Conservation (phyloP, 2,113 vertebrate genomes). For the Elachura formosa region DNA sequence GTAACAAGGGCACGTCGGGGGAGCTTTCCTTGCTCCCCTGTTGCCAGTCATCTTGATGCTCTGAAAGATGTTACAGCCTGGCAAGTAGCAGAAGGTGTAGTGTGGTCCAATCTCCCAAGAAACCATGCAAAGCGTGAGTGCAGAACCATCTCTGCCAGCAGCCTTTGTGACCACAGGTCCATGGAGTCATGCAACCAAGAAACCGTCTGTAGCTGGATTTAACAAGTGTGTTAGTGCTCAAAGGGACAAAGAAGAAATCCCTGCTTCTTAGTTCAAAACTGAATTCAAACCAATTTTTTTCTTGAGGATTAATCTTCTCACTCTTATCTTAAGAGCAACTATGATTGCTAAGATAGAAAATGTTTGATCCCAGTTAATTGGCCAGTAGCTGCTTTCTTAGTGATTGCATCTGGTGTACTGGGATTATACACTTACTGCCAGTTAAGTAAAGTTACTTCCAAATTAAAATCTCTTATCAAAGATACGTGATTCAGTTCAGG, state of each 20-base stretch:
- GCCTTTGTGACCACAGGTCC: not conserved
- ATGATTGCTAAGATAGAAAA: not conserved
- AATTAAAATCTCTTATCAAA: not conserved
- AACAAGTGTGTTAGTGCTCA: not conserved
- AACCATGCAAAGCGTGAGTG: not conserved
- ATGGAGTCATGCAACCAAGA: not conserved
- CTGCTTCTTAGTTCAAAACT: not conserved
- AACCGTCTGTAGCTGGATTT: not conserved
- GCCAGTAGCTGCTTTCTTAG: not conserved
- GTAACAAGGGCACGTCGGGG: not conserved
- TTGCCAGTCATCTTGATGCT: not conserved
- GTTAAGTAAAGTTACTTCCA: not conserved
- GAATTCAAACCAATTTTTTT: not conserved
- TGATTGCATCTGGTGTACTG: not conserved
- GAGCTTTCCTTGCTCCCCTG: not conserved
- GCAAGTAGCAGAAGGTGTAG: not conserved
- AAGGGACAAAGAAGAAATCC: not conserved
- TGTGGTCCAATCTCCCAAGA: not conserved
- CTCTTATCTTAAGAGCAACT: not conserved
- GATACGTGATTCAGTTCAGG: not conserved
- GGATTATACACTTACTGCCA: not conserved
- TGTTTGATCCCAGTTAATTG: not conserved
- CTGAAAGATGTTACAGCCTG: not conserved
- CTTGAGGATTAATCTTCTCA: not conserved
- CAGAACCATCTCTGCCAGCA: not conserved